Conservation (phyloP, 30 jellyfish, hydroid and myxozoan species). For the Hydractinia symbiolongicarpus region DNA sequence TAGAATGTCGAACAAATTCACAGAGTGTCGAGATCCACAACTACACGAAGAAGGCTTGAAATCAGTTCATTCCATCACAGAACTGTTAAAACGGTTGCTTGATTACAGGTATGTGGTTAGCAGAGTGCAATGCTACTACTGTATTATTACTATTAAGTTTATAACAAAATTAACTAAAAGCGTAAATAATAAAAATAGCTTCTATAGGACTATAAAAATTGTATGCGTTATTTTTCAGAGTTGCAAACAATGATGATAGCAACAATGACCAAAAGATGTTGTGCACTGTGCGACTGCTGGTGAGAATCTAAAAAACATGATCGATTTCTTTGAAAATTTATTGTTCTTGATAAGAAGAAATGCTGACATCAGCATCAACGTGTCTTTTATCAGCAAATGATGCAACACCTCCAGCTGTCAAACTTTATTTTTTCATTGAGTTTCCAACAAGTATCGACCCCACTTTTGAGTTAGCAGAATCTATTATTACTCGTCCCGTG, state of each 20-base stretch:
- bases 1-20: slow-evolving; percentile 50
- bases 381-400: no score
- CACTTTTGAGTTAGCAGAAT: no score
- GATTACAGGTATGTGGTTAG: slow-evolving; percentile 64
- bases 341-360: no score
- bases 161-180: neutral
- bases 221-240: slow-evolving; percentile 33
- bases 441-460: no score
- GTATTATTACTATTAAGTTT: neutral
- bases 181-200: neutral
- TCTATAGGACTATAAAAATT: neutral
- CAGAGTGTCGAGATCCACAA: slow-evolving; percentile 58
- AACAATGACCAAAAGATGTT: slow-evolving; percentile 83
- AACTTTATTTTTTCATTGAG: no score
- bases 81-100: slow-evolving; percentile 74
- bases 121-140: neutral
- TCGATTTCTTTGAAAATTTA: neutral
- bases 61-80: slow-evolving; percentile 72
- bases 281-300: slow-evolving; percentile 89
- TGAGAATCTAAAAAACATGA: slow-evolving; percentile 18
- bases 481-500: no score
- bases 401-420: no score
- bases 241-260: slow-evolving; percentile 70
- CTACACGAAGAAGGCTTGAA: slow-evolving; percentile 53
- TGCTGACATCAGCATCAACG: no score